These are phyloP conservation scores for Felis chaus DNA, from an alignment of 2,113 vertebrate species.

Conservation along the genomic window DNA sequence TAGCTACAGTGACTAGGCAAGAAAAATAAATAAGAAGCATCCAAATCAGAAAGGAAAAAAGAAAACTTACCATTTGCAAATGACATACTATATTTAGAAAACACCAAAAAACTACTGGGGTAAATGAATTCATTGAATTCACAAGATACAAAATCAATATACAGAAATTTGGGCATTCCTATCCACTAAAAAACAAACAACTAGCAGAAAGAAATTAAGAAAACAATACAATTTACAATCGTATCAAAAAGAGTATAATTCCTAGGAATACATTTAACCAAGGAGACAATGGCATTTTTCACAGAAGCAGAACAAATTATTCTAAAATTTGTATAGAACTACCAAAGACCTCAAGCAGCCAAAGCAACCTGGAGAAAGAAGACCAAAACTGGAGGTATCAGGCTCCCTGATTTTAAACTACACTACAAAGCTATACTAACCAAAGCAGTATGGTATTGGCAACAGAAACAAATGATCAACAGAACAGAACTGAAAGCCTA, in stretches of 20 bases:
- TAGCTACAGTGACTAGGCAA: neutral
- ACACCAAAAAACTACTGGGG: neutral
- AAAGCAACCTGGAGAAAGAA: neutral
- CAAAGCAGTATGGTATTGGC: neutral
- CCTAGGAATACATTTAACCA: neutral
- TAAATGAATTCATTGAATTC: neutral
- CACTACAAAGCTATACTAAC: neutral
- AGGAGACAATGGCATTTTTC: neutral
- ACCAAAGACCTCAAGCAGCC: neutral
- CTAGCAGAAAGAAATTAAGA: neutral
- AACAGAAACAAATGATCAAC: neutral
- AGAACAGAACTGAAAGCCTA: neutral
- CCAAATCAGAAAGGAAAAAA: neutral
- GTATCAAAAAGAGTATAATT: neutral
- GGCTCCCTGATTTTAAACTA: neutral
- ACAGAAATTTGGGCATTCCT: neutral
- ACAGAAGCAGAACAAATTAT: neutral
- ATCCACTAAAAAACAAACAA: neutral
- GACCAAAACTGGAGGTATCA: neutral
- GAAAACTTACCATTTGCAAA: neutral
- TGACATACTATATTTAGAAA: neutral
- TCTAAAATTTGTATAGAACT: neutral
- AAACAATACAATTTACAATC: neutral
- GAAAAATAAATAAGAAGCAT: neutral
- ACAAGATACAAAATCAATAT: neutral